Base-by-base conservation (phyloP, 2,797 vertebrate genomes). In the Melanotaenia parkinsoni region DNA sequence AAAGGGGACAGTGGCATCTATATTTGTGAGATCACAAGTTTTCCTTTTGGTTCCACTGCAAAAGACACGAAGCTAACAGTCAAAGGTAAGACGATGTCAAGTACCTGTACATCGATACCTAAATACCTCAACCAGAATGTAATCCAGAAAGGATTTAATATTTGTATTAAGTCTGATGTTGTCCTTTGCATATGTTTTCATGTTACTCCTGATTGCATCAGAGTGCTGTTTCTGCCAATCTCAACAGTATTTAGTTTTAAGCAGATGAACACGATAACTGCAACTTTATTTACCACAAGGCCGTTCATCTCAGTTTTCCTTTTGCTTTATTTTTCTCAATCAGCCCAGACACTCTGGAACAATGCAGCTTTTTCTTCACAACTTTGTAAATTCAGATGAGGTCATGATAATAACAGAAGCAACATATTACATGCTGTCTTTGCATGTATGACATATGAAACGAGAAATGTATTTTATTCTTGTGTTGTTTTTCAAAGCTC, bases 1-100 rank as follows among this genome's bases (percentile, higher is more conserved):
- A 70, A 43, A 47, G 32, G 43, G 35, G 70, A 94, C 65, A 79
- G 77, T 3, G 92, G 86, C 18, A 26, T 54, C 3, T 94, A 94
- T 50, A 2, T 51, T 57, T 95, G 93, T 76, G 74, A 87, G 0
- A 33, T 91, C 1, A 0, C 69, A 12, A 69, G 35, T 1, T 95
- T 70, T 80, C 92, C 91, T 33, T 0, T 0, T 0, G 92, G 93
- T 30, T 33, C 51, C 45, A 20, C 76, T 13, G 70, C 1, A 28
- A 35, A 0, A 0, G n/a, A 33, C 54, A 91, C 72, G 8, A 56
- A 73, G 51, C 63, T 95, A 0, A 35, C 60, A 35, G 76, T 95
- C 37, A 90, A 81, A 92, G 93, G 93, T 94, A 82, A 90, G 77
- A 37, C 1, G 5, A 54, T 37, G 5, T 24, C 20, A 59, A 61